These are phyloP conservation scores for Achroia grisella DNA, from an alignment of 1,140 invertebrate species.

Conservation along the genomic window DNA sequence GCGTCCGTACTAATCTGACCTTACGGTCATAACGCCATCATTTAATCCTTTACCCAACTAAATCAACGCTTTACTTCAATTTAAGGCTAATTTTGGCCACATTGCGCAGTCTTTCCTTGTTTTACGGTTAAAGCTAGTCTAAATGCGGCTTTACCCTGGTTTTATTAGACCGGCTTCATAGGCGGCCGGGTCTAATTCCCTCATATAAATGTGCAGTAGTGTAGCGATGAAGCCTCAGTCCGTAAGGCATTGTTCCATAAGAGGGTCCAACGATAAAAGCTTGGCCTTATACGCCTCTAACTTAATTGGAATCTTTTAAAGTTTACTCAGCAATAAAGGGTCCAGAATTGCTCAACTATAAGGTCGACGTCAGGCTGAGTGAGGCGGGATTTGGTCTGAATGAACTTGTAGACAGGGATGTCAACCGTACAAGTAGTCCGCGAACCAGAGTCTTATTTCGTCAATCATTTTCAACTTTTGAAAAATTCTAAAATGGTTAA, in stretches of 20 bases:
- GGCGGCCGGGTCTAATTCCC: conserved; percentile 40
- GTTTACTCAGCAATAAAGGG: conserved; percentile 56
- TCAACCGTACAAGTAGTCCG: too few relatives aligned
- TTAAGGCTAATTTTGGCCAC: too few relatives aligned
- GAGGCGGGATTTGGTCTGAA: conserved; percentile 10
- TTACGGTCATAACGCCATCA: too few relatives aligned
- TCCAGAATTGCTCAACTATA: conserved; percentile 23
- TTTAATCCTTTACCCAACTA: too few relatives aligned
- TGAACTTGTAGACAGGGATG: too few relatives aligned
- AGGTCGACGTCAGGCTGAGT: conserved; percentile 5
- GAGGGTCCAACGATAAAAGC: conserved; percentile 22
- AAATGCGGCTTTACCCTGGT: conserved; percentile 32
- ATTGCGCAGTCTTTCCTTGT: neutral
- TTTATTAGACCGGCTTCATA: conserved; percentile 31
- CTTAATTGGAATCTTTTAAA: conserved; percentile 68
- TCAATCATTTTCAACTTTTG: too few relatives aligned
- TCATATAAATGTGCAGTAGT: conserved; percentile 44
- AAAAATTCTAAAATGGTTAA: too few relatives aligned
- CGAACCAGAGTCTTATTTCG: too few relatives aligned
- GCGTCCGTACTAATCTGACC: neutral
- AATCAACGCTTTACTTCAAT: too few relatives aligned
- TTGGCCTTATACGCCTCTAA: conserved; percentile 18
- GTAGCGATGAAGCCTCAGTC: conserved; percentile 21
- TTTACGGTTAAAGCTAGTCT: conserved; percentile 6
- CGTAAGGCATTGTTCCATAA: conserved; percentile 41